Evolutionary conservation across 2,888 invertebrate genomes (phyloP).

Genomic region (Cylindroiulus punctatus): DNA sequence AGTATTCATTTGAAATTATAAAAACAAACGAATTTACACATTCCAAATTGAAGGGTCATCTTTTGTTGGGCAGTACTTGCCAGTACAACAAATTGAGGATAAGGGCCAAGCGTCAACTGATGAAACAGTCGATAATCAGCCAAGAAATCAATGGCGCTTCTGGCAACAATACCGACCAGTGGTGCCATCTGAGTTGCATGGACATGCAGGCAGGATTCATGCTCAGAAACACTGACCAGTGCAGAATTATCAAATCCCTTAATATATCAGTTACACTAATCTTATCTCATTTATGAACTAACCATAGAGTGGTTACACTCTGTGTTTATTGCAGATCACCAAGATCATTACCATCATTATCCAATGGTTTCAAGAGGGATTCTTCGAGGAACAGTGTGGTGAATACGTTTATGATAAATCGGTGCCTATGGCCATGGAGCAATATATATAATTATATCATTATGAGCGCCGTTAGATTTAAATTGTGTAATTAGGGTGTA

Average conservation of each 20-base stretch:
- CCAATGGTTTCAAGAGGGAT: too few species aligned
- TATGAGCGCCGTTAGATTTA: slow-evolving; percentile 20
- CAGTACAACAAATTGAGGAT: not conserved
- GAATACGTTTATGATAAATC: slow-evolving; percentile 24
- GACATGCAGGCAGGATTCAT: too few species aligned
- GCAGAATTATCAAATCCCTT: too few species aligned
- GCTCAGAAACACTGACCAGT: too few species aligned
- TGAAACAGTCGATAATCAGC: not conserved
- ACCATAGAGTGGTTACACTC: too few species aligned
- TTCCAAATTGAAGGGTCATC: not conserved
- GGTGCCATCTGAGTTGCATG: not conserved
- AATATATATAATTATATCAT: slow-evolving; percentile 40
- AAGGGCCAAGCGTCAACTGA: not conserved
- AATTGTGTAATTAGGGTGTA: slow-evolving; percentile 43
- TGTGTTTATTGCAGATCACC: too few species aligned
- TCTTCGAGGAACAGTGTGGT: too few species aligned
- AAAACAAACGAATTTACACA: not conserved
- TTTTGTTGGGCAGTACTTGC: not conserved
- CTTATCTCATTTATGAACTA: too few species aligned
- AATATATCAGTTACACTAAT: too few species aligned
- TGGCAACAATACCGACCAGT: not conserved
- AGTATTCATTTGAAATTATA: not conserved
- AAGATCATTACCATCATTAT: too few species aligned
- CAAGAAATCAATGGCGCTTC: not conserved
- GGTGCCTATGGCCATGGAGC: not conserved